Evolutionary conservation across 2,888 invertebrate genomes (phyloP).

Genomic region (Cylindroiulus punctatus): DNA sequence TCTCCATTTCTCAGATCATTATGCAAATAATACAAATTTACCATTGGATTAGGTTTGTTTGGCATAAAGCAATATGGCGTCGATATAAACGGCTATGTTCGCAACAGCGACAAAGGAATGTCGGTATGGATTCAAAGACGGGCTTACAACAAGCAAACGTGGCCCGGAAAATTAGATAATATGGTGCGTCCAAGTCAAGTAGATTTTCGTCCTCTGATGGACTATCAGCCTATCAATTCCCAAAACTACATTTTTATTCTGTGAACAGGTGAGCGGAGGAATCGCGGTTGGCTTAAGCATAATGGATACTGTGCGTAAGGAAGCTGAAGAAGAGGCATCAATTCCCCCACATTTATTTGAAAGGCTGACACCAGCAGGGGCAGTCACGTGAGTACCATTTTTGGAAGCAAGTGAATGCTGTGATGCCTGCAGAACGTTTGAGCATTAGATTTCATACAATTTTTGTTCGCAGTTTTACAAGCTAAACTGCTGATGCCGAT

Average conservation of each 20-base stretch:
- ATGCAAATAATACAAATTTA: background rate
- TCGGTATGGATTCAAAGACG: conserved; percentile 94
- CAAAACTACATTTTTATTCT: background rate
- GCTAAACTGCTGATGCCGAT: background rate
- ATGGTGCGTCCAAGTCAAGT: conserved; percentile 71
- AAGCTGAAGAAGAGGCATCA: conserved; percentile 94
- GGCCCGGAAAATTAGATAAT: conserved; percentile 96
- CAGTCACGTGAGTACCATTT: conserved; percentile 76
- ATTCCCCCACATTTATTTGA: conserved; percentile 82
- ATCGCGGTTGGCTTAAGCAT: conserved; percentile 88
- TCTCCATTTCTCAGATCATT: background rate
- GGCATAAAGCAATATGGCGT: conserved; percentile 94
- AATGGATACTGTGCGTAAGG: conserved; percentile 89
- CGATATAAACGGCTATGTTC: conserved; percentile 92
- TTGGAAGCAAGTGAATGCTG: too few species aligned
- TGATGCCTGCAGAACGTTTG: too few species aligned
- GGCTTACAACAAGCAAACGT: conserved; percentile 90
- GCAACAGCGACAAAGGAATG: conserved; percentile 83
- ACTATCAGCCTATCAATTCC: background rate
- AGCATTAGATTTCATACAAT: too few species aligned
- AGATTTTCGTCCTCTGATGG: background rate
- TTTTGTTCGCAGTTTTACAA: too few species aligned
- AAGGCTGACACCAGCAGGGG: conserved; percentile 79
- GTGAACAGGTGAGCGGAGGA: conserved; percentile 79
- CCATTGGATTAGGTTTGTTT: conserved; percentile 75